Conservation (phyloP, 2,888 invertebrate species). For the Synanthedon andrenaeformis region DNA sequence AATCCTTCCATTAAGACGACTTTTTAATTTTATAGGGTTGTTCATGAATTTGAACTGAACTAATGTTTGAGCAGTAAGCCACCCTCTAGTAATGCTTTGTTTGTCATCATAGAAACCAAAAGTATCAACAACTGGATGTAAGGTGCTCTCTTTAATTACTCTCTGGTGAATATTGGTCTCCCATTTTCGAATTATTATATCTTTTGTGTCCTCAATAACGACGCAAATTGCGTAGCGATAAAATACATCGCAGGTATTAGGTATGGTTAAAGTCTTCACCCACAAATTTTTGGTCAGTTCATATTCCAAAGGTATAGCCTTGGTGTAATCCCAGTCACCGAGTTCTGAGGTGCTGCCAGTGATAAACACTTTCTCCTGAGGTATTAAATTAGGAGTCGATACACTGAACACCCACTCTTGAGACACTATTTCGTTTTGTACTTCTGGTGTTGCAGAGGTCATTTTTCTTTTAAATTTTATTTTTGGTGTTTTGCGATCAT, state of each 20-base stretch:
- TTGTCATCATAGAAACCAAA: constrained; percentile 76
- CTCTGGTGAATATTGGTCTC: constrained; percentile 82
- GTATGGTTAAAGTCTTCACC: constrained; percentile 74
- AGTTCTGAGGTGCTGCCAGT: constrained; percentile 76
- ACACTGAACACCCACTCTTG: constrained; percentile 55
- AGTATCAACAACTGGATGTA: constrained; percentile 64
- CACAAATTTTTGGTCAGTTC: constrained; percentile 64
- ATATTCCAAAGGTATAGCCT: constrained; percentile 68
- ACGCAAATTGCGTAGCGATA: constrained; percentile 85
- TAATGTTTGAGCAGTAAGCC: constrained; percentile 86
- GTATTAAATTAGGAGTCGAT: constrained; percentile 62
- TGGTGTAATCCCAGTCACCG: constrained; percentile 78
- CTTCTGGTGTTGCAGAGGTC: constrained; percentile 24
- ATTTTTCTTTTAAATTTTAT: constrained; percentile 34
- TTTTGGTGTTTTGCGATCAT: constrained; percentile 53
- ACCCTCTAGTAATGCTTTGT: constrained; percentile 78
- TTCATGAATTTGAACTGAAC: constrained; percentile 87
- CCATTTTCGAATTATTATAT: constrained; percentile 80
- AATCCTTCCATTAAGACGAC: constrained; percentile 74
- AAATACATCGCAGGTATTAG: constrained; percentile 74
- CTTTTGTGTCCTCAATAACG: constrained; percentile 69
- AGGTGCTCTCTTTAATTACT: constrained; percentile 56
- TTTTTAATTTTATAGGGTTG: constrained; percentile 82
- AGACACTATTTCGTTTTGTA: constrained; percentile 23
- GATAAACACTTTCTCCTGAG: constrained; percentile 77